phyloP scores from a whole-genome alignment of 2,797 vertebrate species.

The Melanotaenia pygmaea region DNA sequence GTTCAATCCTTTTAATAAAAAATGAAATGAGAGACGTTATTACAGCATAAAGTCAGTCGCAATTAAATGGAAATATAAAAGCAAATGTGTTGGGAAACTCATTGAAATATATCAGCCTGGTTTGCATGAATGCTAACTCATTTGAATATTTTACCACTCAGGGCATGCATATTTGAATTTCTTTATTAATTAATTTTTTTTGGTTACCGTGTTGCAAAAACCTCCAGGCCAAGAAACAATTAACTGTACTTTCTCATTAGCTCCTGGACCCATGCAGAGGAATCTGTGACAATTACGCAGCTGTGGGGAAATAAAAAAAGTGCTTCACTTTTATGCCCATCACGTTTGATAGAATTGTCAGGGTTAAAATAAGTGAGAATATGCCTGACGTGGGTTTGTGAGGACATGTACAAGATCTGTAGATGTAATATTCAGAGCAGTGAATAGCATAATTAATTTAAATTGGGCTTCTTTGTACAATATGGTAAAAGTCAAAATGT shows the following conservation, averaged over 20 bases:
- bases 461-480: background rate
- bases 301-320: background rate
- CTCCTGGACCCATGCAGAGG: background rate
- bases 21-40: background rate
- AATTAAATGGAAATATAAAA: background rate
- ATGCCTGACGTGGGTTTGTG: background rate
- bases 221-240: background rate
- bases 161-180: conserved; percentile 8
- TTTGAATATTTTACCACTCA: background rate
- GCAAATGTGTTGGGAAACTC: background rate
- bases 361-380: background rate
- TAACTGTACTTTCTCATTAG: background rate
- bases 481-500: background rate
- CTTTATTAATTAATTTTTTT: conserved; percentile 10
- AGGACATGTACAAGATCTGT: background rate
- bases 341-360: background rate
- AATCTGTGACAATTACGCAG: background rate
- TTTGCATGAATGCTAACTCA: conserved; percentile 12
- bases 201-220: background rate
- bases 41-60: background rate
- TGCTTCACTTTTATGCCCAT: background rate
- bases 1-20: background rate
- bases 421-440: background rate
- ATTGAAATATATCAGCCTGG: conserved; percentile 10
- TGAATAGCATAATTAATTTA: background rate